Evolutionary conservation across 2,888 invertebrate species (phyloP).

Genomic region (Coronaproctus castanopsis): DNA sequence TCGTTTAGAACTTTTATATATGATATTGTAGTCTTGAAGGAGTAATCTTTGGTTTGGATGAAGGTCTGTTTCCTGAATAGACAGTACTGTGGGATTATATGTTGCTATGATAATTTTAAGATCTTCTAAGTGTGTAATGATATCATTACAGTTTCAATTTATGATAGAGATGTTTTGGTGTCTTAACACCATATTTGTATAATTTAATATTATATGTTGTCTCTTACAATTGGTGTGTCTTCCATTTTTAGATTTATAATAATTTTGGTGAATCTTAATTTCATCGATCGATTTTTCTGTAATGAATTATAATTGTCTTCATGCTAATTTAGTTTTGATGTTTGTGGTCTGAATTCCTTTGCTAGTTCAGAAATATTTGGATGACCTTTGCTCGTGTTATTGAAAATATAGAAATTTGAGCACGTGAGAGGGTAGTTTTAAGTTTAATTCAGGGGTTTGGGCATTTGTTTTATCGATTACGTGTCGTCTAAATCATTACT

Average conservation of each 20-base stretch:
- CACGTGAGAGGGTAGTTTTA: neutral
- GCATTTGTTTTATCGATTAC: neutral
- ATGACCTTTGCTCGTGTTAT: neutral
- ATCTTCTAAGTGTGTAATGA: neutral
- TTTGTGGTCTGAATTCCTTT: neutral
- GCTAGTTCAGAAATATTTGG: neutral
- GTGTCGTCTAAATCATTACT: neutral
- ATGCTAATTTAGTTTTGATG: neutral
- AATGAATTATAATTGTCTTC: neutral
- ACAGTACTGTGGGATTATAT: neutral
- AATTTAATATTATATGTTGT: neutral
- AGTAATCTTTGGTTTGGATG: neutral
- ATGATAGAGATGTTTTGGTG: neutral
- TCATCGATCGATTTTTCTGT: neutral
- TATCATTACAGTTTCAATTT: neutral
- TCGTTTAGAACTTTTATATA: neutral
- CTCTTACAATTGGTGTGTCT: neutral
- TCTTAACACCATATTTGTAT: neutral
- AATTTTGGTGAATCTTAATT: neutral
- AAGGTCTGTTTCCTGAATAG: neutral
- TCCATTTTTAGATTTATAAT: neutral
- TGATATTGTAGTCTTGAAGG: neutral
- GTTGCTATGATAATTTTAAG: neutral
- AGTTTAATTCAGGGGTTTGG: neutral
- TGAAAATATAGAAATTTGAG: neutral